Evolutionary conservation across 2,797 vertebrate species (phyloP).

Genomic region (Enteromius mattozi): DNA sequence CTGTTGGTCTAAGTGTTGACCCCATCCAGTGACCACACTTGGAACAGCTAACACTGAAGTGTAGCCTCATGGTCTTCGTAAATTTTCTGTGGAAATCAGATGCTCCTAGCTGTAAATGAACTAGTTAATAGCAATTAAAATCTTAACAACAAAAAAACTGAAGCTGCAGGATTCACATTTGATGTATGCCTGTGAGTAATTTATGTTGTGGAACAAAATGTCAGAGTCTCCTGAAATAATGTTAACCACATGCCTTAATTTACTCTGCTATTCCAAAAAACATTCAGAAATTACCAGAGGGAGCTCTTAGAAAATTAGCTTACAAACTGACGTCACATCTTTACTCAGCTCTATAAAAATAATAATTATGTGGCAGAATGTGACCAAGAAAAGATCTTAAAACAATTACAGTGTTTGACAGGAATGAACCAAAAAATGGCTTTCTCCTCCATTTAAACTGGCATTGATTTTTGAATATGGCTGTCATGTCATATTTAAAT

Average conservation of each 20-base stretch:
- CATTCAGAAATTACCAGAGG: background rate
- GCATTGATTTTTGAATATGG: background rate
- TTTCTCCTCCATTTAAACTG: slow-evolving; percentile 17
- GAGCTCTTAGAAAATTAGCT: background rate
- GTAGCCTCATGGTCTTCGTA: slow-evolving; percentile 18
- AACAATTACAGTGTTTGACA: background rate
- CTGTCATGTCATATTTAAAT: background rate
- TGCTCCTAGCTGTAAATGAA: background rate
- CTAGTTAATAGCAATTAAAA: background rate
- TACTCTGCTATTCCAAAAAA: background rate
- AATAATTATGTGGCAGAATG: slow-evolving; percentile 2
- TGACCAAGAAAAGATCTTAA: background rate
- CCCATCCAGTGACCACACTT: slow-evolving; percentile 21
- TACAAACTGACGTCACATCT: background rate
- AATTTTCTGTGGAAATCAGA: slow-evolving; percentile 12
- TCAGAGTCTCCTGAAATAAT: slow-evolving; percentile 7
- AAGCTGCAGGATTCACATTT: background rate
- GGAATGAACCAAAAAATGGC: background rate
- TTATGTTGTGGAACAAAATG: slow-evolving; percentile 16
- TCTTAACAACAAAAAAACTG: background rate
- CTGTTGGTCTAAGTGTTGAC: slow-evolving; percentile 25
- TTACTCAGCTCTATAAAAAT: background rate
- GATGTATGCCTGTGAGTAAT: background rate
- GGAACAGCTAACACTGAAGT: slow-evolving; percentile 25
- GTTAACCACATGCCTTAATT: slow-evolving; percentile 3